Conservation (phyloP, 2,888 invertebrate species). For the Hipparchia semele region DNA sequence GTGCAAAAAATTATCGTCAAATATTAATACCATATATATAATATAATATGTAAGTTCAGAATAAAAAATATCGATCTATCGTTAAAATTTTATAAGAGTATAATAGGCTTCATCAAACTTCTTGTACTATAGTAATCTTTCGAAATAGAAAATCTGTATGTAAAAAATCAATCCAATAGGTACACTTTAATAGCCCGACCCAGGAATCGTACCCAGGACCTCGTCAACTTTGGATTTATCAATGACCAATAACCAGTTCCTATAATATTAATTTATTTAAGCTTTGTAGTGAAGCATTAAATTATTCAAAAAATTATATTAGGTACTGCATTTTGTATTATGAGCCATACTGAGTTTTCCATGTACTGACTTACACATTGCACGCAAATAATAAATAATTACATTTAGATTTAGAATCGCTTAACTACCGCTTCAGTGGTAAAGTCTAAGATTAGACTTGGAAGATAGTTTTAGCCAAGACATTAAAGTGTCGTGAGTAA, state of each 20-base stretch:
- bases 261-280: neutral
- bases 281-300: neutral
- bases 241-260: neutral
- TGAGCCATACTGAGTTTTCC: neutral
- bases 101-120: no score
- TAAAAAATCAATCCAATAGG: no score
- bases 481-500: slow-evolving; percentile 73
- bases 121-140: no score
- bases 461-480: slow-evolving; percentile 45
- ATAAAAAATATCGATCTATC: no score
- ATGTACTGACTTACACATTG: neutral
- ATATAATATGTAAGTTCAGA: no score
- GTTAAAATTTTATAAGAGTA: no score
- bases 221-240: no score
- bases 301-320: neutral
- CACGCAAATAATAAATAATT: slow-evolving; percentile 9
- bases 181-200: no score
- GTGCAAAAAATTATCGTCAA: no score
- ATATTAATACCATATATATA: no score
- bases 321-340: slow-evolving; percentile 4
- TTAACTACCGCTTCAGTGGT: slow-evolving; percentile 30
- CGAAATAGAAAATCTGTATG: no score
- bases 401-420: slow-evolving; percentile 18
- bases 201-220: no score
- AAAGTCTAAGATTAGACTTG: slow-evolving; percentile 42